Evolutionary conservation across 2,888 invertebrate species (phyloP).

Genomic region (Nemapogon koenigi): DNA sequence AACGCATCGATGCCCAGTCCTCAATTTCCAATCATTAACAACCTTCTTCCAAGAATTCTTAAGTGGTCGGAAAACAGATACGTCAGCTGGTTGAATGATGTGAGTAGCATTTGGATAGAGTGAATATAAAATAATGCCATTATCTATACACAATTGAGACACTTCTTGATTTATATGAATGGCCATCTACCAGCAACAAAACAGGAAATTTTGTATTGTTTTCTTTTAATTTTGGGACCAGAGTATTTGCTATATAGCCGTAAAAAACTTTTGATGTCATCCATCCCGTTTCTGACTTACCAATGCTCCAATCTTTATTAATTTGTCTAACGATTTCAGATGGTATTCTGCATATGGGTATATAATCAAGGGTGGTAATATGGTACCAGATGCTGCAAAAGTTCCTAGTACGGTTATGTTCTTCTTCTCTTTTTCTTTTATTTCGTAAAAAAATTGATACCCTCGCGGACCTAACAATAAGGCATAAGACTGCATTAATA

Average conservation of each 20-base stretch:
- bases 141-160: constrained; percentile 12
- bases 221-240: constrained; percentile 7
- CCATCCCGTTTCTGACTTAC: constrained; percentile 16
- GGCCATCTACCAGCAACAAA: constrained; percentile 12
- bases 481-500: constrained; percentile 13
- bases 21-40: constrained; percentile 11
- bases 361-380: constrained; percentile 13
- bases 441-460: constrained; percentile 6
- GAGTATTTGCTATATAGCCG: constrained; percentile 13
- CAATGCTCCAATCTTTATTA: constrained; percentile 11
- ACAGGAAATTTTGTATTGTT: constrained; percentile 13
- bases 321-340: constrained; percentile 10
- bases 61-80: constrained; percentile 14
- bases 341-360: constrained; percentile 15
- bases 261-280: constrained; percentile 15
- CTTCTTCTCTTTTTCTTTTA: constrained; percentile 12
- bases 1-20: constrained; percentile 9
- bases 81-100: constrained; percentile 15
- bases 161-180: constrained; percentile 13
- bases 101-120: constrained; percentile 13
- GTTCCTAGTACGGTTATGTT: constrained; percentile 13
- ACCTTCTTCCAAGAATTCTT: constrained; percentile 12
- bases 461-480: constrained; percentile 8
- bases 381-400: constrained; percentile 11
- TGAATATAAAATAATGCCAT: constrained; percentile 13